phyloP scores from a whole-genome alignment of 2,888 invertebrate species.

The Julus scandinavius region DNA sequence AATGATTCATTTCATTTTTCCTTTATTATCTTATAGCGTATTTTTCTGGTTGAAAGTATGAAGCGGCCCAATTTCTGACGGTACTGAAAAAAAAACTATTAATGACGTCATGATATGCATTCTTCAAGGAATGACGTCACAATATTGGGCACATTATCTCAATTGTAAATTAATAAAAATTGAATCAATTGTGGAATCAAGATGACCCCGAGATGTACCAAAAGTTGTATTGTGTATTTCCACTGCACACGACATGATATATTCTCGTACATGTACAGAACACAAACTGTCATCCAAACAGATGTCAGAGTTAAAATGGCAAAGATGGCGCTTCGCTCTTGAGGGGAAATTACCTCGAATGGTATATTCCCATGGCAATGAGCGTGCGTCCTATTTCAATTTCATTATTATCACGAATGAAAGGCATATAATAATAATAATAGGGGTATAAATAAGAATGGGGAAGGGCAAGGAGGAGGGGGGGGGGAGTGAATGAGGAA shows the following conservation, averaged over 20 bases:
- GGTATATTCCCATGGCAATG: neutral
- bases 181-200: too few relatives aligned
- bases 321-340: neutral
- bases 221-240: too few relatives aligned
- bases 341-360: neutral
- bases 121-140: neutral
- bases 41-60: neutral
- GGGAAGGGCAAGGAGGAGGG: neutral
- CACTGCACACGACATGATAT: too few relatives aligned
- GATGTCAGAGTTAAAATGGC: neutral
- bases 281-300: too few relatives aligned
- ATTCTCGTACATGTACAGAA: too few relatives aligned
- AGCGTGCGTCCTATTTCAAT: conserved; percentile 34
- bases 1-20: conserved; percentile 27
- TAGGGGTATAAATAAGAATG: conserved; percentile 34
- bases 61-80: neutral
- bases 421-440: conserved; percentile 18
- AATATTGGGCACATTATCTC: neutral
- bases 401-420: conserved; percentile 12
- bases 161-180: too few relatives aligned
- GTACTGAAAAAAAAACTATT: neutral
- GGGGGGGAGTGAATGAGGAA: neutral
- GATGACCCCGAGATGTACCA: too few relatives aligned
- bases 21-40: neutral
- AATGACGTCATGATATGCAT: neutral